Conservation (phyloP, 2,113 vertebrate genomes). For the Hucho hucho region DNA sequence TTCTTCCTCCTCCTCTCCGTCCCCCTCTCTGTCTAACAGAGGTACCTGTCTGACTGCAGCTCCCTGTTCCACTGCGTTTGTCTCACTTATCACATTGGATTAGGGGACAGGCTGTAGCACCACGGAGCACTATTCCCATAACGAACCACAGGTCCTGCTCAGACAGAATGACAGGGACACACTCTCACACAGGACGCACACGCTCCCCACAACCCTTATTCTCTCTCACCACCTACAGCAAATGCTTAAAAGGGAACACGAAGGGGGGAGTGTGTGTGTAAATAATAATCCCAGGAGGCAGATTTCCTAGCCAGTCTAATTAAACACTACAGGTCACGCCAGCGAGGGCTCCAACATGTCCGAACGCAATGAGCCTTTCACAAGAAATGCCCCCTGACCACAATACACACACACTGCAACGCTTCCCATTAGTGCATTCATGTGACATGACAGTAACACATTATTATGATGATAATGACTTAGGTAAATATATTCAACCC, state of each 20-base stretch:
- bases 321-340: conserved; percentile 10
- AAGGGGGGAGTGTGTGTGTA: conserved; percentile 22
- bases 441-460: conserved; percentile 1
- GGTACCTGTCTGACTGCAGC: conserved; percentile 47
- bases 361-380: background rate
- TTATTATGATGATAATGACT: background rate
- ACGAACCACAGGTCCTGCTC: conserved; percentile 59
- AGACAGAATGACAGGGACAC: conserved; percentile 50
- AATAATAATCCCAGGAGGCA: conserved; percentile 11
- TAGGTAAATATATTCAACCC: background rate
- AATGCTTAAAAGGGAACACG: conserved; percentile 16
- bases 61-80: background rate
- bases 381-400: conserved; percentile 11
- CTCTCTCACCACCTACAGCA: conserved; percentile 11
- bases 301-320: conserved; percentile 15
- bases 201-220: background rate
- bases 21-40: background rate
- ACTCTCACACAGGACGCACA: conserved; percentile 27
- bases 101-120: conserved; percentile 50
- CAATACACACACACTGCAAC: background rate
- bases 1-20: fast-evolving
- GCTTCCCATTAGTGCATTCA: conserved; percentile 2
- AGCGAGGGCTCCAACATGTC: background rate
- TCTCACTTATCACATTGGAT: conserved; percentile 67
- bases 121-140: conserved; percentile 60